phyloP scores from a whole-genome alignment of 2,797 vertebrate species.

The Fistularia commersonii region DNA sequence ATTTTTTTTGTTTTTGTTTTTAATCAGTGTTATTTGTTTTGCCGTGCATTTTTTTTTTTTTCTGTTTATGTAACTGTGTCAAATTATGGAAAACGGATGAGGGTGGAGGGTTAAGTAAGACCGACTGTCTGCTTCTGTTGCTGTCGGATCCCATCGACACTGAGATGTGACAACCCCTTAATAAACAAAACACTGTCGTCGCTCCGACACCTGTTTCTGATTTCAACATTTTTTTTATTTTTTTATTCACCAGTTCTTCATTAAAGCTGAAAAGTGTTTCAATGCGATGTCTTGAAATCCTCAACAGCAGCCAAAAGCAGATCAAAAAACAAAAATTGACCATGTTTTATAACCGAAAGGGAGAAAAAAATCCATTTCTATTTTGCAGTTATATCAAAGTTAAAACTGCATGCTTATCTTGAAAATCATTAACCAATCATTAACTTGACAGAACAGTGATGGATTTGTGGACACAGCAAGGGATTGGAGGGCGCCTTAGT shows the following conservation, averaged over 20 bases:
- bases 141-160: conserved; percentile 27
- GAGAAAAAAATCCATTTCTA: no score
- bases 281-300: no score
- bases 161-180: conserved; percentile 16
- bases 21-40: conserved; percentile 50
- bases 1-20: conserved; percentile 40
- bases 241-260: neutral
- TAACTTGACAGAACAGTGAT: no score
- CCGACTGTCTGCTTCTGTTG: conserved; percentile 25
- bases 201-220: conserved; percentile 8
- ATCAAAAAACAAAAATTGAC: no score
- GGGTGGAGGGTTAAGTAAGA: conserved; percentile 33
- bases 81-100: conserved; percentile 38
- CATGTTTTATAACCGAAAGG: no score
- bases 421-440: no score
- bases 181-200: conserved; percentile 10
- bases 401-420: no score
- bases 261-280: no score
- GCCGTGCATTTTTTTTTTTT: conserved; percentile 19
- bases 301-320: no score
- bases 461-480: no score
- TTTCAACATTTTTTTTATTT: neutral
- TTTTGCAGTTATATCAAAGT: no score
- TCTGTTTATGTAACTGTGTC: conserved; percentile 59
- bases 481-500: no score